A percentile compares a stretch with the other conserved stretches of the same genome.
phyloP scores from a whole-genome alignment of 2,113 vertebrate species.

The Sula dactylatra region DNA sequence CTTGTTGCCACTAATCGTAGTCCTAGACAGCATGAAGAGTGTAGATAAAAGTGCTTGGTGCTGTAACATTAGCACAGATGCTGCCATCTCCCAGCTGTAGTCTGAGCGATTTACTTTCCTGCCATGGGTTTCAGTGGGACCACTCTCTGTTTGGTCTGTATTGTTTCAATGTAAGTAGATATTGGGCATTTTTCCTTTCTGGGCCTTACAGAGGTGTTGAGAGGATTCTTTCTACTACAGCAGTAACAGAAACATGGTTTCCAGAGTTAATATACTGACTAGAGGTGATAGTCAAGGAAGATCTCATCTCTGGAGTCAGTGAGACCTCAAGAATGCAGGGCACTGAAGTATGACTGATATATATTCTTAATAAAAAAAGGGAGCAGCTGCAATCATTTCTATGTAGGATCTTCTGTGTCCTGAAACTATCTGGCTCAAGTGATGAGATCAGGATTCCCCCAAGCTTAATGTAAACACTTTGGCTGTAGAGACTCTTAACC shows the following conservation, averaged over 20 bases:
- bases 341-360: neutral
- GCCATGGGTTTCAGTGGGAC: neutral
- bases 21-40: neutral
- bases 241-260: neutral
- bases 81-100: neutral
- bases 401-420: neutral
- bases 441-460: neutral
- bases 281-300: neutral
- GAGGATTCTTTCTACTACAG: neutral
- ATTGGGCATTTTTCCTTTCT: neutral
- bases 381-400: neutral
- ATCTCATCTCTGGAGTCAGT: neutral
- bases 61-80: fast-evolving
- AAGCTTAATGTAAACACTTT: neutral
- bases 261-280: neutral
- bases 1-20: neutral
- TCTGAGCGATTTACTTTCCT: neutral
- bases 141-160: neutral
- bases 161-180: neutral
- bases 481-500: neutral
- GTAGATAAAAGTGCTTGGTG: neutral
- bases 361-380: neutral
- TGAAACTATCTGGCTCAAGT: neutral
- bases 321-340: neutral
- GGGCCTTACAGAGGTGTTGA: neutral